These are phyloP conservation scores for Aricia artaxerxes DNA, from an alignment of 2,888 invertebrate genomes.

Conservation along the genomic window DNA sequence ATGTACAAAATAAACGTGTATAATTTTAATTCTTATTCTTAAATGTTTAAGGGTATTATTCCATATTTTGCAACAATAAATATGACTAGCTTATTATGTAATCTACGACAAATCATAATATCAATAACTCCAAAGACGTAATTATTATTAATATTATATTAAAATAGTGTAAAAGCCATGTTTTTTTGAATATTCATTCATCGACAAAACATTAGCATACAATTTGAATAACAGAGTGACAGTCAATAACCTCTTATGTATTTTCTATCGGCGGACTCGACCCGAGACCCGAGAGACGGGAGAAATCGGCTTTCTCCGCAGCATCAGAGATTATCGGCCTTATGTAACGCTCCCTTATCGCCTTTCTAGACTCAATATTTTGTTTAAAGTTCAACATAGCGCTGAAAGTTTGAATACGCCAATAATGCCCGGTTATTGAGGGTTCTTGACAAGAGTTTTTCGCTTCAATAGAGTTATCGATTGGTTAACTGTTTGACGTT, in stretches of 20 bases:
- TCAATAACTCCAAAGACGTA: too few species aligned
- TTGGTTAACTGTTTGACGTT: too few species aligned
- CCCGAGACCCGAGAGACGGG: slow-evolving; percentile 49
- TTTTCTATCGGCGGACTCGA: slow-evolving; percentile 31
- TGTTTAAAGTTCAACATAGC: background rate
- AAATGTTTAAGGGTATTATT: too few species aligned
- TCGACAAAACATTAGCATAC: slow-evolving; percentile 2
- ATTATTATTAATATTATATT: too few species aligned
- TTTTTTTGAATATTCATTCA: background rate
- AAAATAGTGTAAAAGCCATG: too few species aligned
- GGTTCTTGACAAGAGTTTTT: too few species aligned
- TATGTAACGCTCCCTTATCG: slow-evolving; percentile 32
- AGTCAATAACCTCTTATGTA: slow-evolving; percentile 26
- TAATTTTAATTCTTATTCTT: too few species aligned
- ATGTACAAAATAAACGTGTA: too few species aligned
- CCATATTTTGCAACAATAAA: too few species aligned
- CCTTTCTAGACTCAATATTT: slow-evolving; percentile 12
- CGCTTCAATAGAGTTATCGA: too few species aligned
- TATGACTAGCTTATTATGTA: too few species aligned
- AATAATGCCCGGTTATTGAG: background rate
- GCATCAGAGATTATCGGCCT: slow-evolving; percentile 38
- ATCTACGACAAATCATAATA: too few species aligned
- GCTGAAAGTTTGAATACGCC: background rate
- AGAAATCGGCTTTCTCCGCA: slow-evolving; percentile 63
- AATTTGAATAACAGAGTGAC: slow-evolving; percentile 26